Base-by-base conservation (phyloP, 2,113 vertebrate genomes). In the Phalacrocorax carbo region DNA sequence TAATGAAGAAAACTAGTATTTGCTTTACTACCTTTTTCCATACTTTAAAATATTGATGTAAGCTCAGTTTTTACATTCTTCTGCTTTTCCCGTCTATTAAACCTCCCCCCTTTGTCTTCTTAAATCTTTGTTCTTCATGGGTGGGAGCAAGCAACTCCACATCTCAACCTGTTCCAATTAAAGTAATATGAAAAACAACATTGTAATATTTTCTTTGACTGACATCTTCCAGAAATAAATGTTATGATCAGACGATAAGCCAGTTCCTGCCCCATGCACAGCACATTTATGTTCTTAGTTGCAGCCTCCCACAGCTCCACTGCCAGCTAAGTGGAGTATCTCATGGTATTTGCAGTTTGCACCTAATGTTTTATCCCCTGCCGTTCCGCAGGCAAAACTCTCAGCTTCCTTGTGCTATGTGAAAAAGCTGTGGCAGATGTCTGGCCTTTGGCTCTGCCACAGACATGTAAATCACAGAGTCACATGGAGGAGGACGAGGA, bases 1-100 rank as follows among this genome's bases (percentile, higher is more conserved):
- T 73, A 94, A 85, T 70, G 91, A 95, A 95, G 86, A 97, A 97
- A 95, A 96, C 73, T 93, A 82, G 73, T 93, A 95, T 94, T 97
- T 95, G 78, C 81, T 95, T 97, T 96, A 90, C 78, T 92, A 94
- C 89, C 51, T 94, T 96, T 95, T 90, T 83, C 93, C 94, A 86
- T 96, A 88, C 87, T 96, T 97, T 86, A 84, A 91, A 94, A 94
- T 91, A 97, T 91, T 94, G 79, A 90, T 93, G 84, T 91, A 93
- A 96, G 93, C 91, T 96, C 84, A 62, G 36, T 70, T 97, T 97
- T 95, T 95, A 88, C 75, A 88, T 93, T 96, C 84, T 82, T 89
- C 84, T 12, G 15, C 86, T 91, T 94, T 89, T 66, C 34, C 75
- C 0, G 0, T 90, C 86, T 92, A 91, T 92, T 70, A 91, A 80